Conservation (phyloP, 2,888 invertebrate species). For the Zhengitettix transpicula region DNA sequence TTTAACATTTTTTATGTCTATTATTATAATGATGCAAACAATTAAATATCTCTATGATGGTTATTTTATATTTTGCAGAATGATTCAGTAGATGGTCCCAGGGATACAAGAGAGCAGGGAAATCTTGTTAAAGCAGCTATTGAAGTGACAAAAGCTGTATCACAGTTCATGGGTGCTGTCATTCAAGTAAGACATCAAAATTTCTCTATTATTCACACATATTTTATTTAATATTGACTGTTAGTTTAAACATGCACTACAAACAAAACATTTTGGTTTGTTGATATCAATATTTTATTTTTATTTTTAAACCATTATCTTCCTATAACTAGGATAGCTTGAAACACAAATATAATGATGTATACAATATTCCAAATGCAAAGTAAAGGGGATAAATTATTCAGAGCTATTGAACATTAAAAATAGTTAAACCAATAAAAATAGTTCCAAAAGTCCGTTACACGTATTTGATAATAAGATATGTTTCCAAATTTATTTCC, state of each 20-base stretch:
- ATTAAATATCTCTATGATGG: not conserved
- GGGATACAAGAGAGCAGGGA: not conserved
- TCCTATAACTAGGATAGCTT: too few species aligned
- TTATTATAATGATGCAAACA: not conserved
- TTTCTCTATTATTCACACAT: not conserved
- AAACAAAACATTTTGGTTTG: not conserved
- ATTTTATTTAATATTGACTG: not conserved
- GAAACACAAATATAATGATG: too few species aligned
- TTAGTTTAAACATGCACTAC: not conserved
- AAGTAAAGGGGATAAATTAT: too few species aligned
- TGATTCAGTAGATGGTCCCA: not conserved
- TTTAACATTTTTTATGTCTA: too few species aligned
- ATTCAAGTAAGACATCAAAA: conserved; percentile 40
- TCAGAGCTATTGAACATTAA: too few species aligned
- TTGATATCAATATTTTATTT: not conserved
- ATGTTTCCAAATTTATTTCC: not conserved
- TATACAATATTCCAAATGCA: too few species aligned
- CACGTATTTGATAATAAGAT: not conserved
- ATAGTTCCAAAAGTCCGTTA: not conserved
- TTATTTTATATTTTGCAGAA: not conserved
- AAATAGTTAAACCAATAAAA: too few species aligned
- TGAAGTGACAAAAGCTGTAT: conserved; percentile 59
- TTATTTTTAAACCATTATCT: too few species aligned
- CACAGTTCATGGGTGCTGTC: conserved; percentile 59
- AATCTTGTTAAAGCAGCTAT: conserved; percentile 50